phyloP scores from a whole-genome alignment of 2,797 vertebrate genomes.

The Pteronotus mesoamericanus region DNA sequence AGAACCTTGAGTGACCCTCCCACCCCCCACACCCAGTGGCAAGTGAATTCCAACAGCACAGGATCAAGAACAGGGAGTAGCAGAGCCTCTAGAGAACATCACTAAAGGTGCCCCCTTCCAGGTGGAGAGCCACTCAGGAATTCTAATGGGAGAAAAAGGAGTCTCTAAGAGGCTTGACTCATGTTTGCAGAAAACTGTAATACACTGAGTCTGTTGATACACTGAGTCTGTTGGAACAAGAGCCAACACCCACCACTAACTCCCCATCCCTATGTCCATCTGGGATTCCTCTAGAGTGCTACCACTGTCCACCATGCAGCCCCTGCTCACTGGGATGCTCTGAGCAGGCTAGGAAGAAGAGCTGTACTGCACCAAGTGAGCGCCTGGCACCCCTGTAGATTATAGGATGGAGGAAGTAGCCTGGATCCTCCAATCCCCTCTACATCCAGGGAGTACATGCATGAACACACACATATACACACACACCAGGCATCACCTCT shows the following conservation, averaged over 20 bases:
- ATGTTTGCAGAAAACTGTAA: background rate
- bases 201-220: too few relatives aligned
- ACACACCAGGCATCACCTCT: background rate
- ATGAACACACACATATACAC: accelerated
- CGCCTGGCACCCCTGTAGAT: background rate
- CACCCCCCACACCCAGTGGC: background rate
- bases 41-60: background rate
- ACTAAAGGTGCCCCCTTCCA: background rate
- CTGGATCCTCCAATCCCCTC: background rate
- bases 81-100: background rate
- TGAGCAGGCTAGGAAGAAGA: background rate
- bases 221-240: background rate
- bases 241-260: background rate
- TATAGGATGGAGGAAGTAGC: background rate
- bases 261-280: background rate
- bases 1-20: background rate
- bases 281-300: background rate
- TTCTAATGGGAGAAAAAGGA: background rate
- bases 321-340: background rate
- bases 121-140: background rate
- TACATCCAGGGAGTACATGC: too few relatives aligned
- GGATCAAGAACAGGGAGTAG: background rate
- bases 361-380: background rate
- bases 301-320: background rate
- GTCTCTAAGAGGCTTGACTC: background rate